Evolutionary conservation across 2,888 invertebrate species (phyloP).

Genomic region (Exephanes ischioxanthus): DNA sequence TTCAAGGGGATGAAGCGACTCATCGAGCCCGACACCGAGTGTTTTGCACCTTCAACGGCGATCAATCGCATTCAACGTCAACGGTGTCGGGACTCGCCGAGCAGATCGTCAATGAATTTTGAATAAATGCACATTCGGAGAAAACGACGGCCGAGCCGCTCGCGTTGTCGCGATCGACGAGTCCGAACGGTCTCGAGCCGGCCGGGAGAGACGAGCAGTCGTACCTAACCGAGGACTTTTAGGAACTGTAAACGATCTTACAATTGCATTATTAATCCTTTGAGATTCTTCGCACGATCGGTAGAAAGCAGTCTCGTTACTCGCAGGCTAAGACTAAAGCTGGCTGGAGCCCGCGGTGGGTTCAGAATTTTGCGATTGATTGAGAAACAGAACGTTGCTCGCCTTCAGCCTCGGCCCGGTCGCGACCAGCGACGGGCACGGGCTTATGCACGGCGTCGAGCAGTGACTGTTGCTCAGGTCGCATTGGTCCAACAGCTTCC

Average conservation of each 20-base stretch:
- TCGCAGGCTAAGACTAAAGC: conserved; percentile 65
- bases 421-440: conserved; percentile 87
- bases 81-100: background rate
- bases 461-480: conserved; percentile 94
- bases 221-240: conserved; percentile 42
- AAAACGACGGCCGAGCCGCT: background rate
- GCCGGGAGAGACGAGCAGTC: background rate
- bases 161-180: background rate
- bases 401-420: conserved; percentile 86
- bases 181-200: background rate
- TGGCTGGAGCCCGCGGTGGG: conserved; percentile 76
- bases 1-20: background rate
- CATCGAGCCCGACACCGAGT: background rate
- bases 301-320: conserved; percentile 20
- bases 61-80: conserved; percentile 14
- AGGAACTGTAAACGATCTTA: conserved; percentile 70
- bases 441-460: conserved; percentile 93
- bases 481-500: conserved; percentile 96
- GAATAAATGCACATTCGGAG: conserved; percentile 49
- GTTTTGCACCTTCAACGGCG: background rate
- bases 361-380: conserved; percentile 85
- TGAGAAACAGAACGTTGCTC: conserved; percentile 88
- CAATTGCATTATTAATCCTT: conserved; percentile 40
- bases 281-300: conserved; percentile 50
- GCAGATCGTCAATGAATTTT: background rate